phyloP scores from a whole-genome alignment of 2,797 vertebrate species.

The Eremophila alpestris region DNA sequence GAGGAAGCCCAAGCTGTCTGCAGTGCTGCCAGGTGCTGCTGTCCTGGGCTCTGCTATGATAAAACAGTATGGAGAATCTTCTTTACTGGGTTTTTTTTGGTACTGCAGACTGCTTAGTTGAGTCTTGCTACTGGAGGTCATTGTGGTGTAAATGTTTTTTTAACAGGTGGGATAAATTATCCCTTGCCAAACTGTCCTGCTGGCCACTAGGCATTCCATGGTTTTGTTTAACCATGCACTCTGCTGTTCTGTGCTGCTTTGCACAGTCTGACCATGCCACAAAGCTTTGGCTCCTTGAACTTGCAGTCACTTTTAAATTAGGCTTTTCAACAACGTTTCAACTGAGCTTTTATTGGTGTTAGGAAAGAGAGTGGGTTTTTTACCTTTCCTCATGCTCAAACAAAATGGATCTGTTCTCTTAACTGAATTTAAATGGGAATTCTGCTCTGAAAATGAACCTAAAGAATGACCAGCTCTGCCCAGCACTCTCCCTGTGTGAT shows the following conservation, averaged over 20 bases:
- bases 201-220: background rate
- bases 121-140: background rate
- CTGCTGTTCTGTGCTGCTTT: background rate
- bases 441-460: background rate
- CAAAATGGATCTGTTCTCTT: background rate
- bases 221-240: fast-evolving
- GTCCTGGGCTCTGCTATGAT: background rate
- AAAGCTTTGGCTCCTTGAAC: background rate
- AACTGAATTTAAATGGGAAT: background rate
- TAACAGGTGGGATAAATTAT: background rate
- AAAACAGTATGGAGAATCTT: background rate
- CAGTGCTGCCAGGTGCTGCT: background rate
- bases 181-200: background rate
- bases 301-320: background rate
- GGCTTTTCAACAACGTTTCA: background rate
- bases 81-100: background rate
- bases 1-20: background rate
- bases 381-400: background rate
- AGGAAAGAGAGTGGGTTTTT: background rate
- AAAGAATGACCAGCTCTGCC: background rate
- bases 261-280: background rate
- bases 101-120: background rate
- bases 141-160: background rate
- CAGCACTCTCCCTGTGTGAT: background rate
- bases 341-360: background rate